phyloP scores from a whole-genome alignment of 1,140 invertebrate species.

The Periplaneta americana region DNA sequence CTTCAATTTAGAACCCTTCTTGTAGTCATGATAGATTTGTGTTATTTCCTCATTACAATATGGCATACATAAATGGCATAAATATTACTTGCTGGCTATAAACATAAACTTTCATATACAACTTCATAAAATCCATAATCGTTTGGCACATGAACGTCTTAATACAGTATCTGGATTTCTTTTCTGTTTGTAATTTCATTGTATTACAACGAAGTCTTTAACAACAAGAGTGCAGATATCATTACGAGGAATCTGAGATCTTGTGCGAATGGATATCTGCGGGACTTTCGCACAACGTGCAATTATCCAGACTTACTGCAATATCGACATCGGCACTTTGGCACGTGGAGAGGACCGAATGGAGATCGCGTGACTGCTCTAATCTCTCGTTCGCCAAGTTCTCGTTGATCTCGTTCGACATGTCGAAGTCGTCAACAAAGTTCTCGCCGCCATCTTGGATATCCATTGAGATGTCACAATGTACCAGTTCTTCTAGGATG shows the following conservation, averaged over 20 bases:
- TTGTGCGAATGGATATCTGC: background rate
- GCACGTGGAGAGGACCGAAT: background rate
- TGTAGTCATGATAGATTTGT: no score
- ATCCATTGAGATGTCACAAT: background rate
- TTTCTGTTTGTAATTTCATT: no score
- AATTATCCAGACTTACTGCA: background rate
- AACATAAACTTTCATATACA: no score
- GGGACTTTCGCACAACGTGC: background rate
- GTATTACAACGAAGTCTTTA: no score
- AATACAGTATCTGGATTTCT: no score
- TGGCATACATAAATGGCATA: no score
- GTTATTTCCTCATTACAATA: no score
- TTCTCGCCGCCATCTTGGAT: background rate
- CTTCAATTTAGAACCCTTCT: no score
- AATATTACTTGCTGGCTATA: no score
- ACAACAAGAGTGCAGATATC: background rate
- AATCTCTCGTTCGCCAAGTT: conserved; percentile 20
- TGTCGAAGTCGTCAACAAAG: conserved; percentile 2
- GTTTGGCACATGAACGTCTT: no score
- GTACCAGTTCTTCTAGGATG: conserved; percentile 19
- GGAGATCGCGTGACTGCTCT: background rate
- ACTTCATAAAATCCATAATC: no score
- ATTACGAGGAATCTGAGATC: background rate
- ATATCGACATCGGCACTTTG: background rate
- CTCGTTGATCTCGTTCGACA: conserved; percentile 20